Evolutionary conservation across 2,888 invertebrate genomes (phyloP), one percentile per base, ranked within the genome.

Genomic region (Gasteruption jaculator): DNA sequence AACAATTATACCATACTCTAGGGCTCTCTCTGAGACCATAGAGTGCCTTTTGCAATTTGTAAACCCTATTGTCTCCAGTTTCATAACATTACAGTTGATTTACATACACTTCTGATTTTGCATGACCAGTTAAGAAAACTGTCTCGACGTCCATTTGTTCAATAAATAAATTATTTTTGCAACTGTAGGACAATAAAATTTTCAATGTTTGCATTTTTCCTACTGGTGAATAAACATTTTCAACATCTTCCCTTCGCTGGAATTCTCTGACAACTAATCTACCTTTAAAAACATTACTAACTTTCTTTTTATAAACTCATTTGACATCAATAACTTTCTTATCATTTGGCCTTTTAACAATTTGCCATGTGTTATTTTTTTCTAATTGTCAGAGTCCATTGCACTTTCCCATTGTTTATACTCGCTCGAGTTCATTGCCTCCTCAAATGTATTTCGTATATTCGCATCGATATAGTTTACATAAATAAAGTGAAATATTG

Each of bases 81-180:
- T 45, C 24, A 29, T 41, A 48, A 4, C 46, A 48, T 32, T 38
- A 16, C 2, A 48, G 48, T 32, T 46, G 39, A 10, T 45, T 31
- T 7, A 49, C 32, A 39, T 52, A 50, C 5, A 50, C 46, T 20
- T 50, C 48, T 11, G 39, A 33, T 14, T 16, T 33, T 4, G 46
- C 31, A 24, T 41, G 18, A 1, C 49, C 47, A 37, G 48, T 48
- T 14, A 52, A 30, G n/a, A n/a, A n/a, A n/a, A n/a, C n/a, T n/a
- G n/a, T n/a, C n/a, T n/a, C n/a, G n/a, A n/a, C n/a, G n/a, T 52
- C 45, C 46, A 50, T 41, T 39, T 52, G 48, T n/a, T 51, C 41
- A 11, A 50, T 43, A 3, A 33, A n/a, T 7, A 43, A 24, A 18
- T 14, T 35, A 22, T 37, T 34, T 36, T 46, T 18, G 35, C 40